phyloP scores from a whole-genome alignment of 2,797 vertebrate species.

The Fratercula arctica region DNA sequence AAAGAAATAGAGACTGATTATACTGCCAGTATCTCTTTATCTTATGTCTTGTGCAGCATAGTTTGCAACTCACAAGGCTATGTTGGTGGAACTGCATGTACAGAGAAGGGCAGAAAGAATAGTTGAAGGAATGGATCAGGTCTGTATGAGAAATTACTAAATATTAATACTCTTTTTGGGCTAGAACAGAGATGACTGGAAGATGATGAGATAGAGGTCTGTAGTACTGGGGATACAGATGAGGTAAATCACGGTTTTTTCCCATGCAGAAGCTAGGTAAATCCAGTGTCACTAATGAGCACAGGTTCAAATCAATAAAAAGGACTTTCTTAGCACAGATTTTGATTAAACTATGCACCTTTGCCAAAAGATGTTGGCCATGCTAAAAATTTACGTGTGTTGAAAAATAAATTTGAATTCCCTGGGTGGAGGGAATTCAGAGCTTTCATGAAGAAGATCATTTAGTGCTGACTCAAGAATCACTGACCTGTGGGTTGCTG shows the following conservation, averaged over 20 bases:
- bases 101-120: not conserved
- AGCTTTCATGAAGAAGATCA: not conserved
- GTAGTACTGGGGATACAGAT: not conserved
- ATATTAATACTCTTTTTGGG: not conserved
- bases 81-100: not conserved
- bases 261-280: not conserved
- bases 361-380: not conserved
- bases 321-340: not conserved
- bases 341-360: not conserved
- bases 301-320: not conserved
- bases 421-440: not conserved
- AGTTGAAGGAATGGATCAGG: not conserved
- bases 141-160: not conserved
- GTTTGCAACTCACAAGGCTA: not conserved
- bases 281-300: not conserved
- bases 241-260: not conserved
- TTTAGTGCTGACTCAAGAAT: not conserved
- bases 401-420: not conserved
- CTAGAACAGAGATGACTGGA: not conserved
- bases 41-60: not conserved
- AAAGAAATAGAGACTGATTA: not conserved
- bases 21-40: not conserved
- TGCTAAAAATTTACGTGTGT: not conserved
- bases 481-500: not conserved
- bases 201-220: not conserved